Conservation (phyloP, 2,888 invertebrate species). For the Oscheius sp. region DNA sequence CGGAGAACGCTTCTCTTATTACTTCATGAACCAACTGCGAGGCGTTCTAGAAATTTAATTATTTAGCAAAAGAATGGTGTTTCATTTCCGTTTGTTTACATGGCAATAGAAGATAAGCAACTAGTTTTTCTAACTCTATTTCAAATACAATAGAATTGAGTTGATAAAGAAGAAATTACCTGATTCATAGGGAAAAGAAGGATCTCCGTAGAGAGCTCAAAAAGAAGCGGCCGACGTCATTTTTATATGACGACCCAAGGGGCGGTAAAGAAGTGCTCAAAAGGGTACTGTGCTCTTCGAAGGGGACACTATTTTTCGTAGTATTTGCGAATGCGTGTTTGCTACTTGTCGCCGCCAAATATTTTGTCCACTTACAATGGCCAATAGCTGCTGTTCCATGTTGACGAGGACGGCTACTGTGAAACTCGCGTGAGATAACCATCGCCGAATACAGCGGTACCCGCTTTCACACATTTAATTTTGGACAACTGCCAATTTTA, state of each 20-base stretch:
- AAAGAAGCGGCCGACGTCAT: background rate
- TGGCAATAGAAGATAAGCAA: too few relatives aligned
- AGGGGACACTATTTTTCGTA: background rate
- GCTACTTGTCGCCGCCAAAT: conserved; percentile 22
- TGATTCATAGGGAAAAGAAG: background rate
- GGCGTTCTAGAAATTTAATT: conserved; percentile 43
- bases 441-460: conserved; percentile 29
- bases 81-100: too few relatives aligned
- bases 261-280: background rate
- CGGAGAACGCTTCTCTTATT: conserved; percentile 54
- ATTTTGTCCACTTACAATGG: conserved; percentile 19
- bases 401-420: conserved; percentile 24
- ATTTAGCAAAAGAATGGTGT: too few relatives aligned
- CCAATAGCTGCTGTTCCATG: conserved; percentile 24
- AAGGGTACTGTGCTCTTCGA: background rate
- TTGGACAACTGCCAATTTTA: background rate
- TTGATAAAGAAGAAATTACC: background rate
- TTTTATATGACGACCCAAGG: conserved; percentile 14
- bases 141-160: too few relatives aligned
- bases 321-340: conserved; percentile 17
- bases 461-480: conserved; percentile 17
- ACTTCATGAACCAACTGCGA: conserved; percentile 52
- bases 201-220: background rate
- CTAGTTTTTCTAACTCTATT: too few relatives aligned
- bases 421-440: conserved; percentile 22